A percentile compares a stretch with the other conserved stretches of the same genome.
Evolutionary conservation across 1,140 invertebrate genomes (phyloP).

Genomic region (Drosophila paulistorum): DNA sequence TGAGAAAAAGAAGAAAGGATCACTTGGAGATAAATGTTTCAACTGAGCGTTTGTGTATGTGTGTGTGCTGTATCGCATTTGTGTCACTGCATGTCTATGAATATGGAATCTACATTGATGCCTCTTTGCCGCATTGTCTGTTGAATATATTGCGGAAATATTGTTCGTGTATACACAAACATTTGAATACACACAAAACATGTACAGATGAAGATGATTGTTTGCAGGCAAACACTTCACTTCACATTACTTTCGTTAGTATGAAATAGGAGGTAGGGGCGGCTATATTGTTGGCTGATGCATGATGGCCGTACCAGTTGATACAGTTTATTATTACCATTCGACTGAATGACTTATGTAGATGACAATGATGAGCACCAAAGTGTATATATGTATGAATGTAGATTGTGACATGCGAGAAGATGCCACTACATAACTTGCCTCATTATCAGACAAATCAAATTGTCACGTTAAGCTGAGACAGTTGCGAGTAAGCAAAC

Average conservation of each 20-base stretch:
- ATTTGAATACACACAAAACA: conserved; percentile 13
- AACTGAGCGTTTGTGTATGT: conserved; percentile 21
- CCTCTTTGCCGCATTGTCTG: conserved; percentile 69
- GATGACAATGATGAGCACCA: conserved; percentile 12
- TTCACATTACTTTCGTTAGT: conserved; percentile 56
- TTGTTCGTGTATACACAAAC: conserved; percentile 40
- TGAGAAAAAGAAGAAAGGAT: conserved; percentile 59
- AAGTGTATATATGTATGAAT: no score
- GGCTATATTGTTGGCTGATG: conserved; percentile 17
- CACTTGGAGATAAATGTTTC: conserved; percentile 38
- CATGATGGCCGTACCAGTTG: conserved; percentile 51
- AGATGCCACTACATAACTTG: conserved; percentile 17
- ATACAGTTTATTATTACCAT: conserved; percentile 72
- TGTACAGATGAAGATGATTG: conserved; percentile 48
- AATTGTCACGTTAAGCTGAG: conserved; percentile 23
- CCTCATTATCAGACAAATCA: conserved; percentile 34
- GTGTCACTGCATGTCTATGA: conserved; percentile 76
- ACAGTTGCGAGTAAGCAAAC: conserved; percentile 4
- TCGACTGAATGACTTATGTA: conserved; percentile 50
- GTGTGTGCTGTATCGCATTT: conserved; percentile 32
- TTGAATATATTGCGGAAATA: conserved; percentile 51
- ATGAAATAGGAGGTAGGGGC: not conserved
- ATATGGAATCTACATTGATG: conserved; percentile 68
- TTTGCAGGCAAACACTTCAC: conserved; percentile 64
- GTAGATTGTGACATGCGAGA: not conserved